These are phyloP conservation scores for Dissostichus mawsoni DNA, from an alignment of 2,113 vertebrate species.

Conservation along the genomic window DNA sequence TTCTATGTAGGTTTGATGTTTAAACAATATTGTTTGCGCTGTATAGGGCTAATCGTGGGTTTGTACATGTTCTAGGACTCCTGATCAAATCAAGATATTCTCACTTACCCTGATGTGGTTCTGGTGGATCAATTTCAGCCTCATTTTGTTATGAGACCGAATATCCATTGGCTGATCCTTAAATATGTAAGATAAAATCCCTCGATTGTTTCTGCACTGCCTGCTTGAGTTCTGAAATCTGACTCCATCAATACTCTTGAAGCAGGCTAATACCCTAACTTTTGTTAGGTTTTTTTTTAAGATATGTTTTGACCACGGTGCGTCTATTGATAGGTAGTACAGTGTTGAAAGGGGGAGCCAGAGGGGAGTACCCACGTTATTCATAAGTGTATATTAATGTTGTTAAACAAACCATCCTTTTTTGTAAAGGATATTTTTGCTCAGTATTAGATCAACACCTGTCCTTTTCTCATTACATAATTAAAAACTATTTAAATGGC, in stretches of 20 bases:
- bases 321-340: no score
- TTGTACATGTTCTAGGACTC: no score
- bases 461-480: not conserved
- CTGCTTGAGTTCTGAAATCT: not conserved
- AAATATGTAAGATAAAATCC: not conserved
- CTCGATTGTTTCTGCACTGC: not conserved
- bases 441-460: not conserved
- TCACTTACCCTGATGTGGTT: not conserved
- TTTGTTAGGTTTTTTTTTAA: no score
- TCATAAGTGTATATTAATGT: not conserved
- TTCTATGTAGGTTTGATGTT: no score
- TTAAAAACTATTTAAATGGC: not conserved
- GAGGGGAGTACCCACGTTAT: no score
- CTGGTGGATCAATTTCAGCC: slow-evolving; percentile 6
- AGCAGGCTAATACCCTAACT: not conserved
- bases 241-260: not conserved
- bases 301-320: no score
- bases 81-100: not conserved
- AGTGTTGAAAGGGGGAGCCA: no score
- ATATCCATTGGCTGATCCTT: not conserved
- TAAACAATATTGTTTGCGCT: no score
- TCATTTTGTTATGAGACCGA: not conserved
- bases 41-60: no score
- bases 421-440: not conserved
- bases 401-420: not conserved